phyloP scores from a whole-genome alignment of 2,797 vertebrate genomes.

The Paedocypris micromegethes region DNA sequence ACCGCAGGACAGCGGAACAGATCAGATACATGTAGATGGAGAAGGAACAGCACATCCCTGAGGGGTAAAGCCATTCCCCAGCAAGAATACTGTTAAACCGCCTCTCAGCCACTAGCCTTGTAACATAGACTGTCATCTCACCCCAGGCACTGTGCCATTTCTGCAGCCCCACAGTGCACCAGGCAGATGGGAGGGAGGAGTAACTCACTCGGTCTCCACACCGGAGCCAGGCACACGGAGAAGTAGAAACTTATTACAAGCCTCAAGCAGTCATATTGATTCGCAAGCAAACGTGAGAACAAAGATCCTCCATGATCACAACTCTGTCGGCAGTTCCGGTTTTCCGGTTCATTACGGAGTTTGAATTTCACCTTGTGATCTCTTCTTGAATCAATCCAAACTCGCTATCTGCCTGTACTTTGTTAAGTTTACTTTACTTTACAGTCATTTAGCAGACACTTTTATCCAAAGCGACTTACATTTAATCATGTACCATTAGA shows the following conservation, averaged over 20 bases:
- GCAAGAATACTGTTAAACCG: slow-evolving; percentile 22
- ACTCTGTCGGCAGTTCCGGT: too few relatives aligned
- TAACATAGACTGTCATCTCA: slow-evolving; percentile 32
- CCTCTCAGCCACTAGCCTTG: slow-evolving; percentile 18
- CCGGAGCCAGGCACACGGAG: not conserved
- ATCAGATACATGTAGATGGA: slow-evolving; percentile 40
- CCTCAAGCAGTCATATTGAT: too few relatives aligned
- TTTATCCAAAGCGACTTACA: too few relatives aligned
- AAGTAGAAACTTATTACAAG: not conserved
- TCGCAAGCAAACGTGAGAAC: too few relatives aligned
- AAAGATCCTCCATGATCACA: too few relatives aligned
- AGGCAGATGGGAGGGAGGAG: slow-evolving; percentile 35
- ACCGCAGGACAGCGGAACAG: slow-evolving; percentile 27
- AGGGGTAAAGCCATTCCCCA: slow-evolving; percentile 34
- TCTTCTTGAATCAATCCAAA: too few relatives aligned
- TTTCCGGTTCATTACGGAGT: too few relatives aligned
- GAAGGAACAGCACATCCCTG: slow-evolving; percentile 36
- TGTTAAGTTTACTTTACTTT: too few relatives aligned
- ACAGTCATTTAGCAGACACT: too few relatives aligned
- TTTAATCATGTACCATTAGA: too few relatives aligned
- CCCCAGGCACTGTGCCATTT: slow-evolving; percentile 27
- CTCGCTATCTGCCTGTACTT: too few relatives aligned
- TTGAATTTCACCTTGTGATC: too few relatives aligned
- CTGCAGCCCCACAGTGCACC: slow-evolving; percentile 35
- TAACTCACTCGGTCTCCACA: slow-evolving; percentile 9